These are phyloP conservation scores for Montifringilla adamsi DNA, from an alignment of 2,113 vertebrate species.

Conservation along the genomic window DNA sequence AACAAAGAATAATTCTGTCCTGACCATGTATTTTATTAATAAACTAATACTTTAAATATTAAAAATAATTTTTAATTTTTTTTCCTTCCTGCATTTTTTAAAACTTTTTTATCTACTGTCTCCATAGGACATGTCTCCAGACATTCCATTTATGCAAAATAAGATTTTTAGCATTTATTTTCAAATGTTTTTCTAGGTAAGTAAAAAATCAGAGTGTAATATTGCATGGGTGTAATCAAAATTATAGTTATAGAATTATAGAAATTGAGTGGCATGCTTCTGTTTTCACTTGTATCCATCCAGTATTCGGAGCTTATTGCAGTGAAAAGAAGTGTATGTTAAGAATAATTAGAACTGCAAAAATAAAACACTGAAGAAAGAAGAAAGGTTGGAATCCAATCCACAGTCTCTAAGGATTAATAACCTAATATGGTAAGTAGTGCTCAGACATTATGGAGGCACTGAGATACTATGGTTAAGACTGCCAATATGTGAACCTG, in stretches of 20 bases:
- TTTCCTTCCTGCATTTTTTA: background rate
- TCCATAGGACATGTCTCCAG: background rate
- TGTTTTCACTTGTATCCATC: background rate
- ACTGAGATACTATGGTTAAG: background rate
- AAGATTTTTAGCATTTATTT: background rate
- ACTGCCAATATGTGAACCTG: background rate
- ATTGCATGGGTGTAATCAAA: background rate
- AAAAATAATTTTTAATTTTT: background rate
- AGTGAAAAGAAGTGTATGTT: background rate
- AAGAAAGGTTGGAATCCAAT: background rate
- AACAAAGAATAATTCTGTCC: background rate
- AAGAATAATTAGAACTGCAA: background rate
- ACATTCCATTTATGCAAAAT: background rate
- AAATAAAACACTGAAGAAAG: background rate
- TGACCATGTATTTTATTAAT: background rate
- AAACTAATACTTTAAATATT: background rate
- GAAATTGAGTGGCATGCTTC: background rate
- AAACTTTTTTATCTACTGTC: background rate
- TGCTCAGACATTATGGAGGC: background rate
- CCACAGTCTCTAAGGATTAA: background rate
- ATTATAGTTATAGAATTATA: background rate
- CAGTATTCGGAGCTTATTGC: background rate
- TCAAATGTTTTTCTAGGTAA: background rate
- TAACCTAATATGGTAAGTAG: background rate
- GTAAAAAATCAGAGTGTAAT: background rate